Conservation (phyloP, 2,797 vertebrate species). For the Taeniopygia guttata region DNA sequence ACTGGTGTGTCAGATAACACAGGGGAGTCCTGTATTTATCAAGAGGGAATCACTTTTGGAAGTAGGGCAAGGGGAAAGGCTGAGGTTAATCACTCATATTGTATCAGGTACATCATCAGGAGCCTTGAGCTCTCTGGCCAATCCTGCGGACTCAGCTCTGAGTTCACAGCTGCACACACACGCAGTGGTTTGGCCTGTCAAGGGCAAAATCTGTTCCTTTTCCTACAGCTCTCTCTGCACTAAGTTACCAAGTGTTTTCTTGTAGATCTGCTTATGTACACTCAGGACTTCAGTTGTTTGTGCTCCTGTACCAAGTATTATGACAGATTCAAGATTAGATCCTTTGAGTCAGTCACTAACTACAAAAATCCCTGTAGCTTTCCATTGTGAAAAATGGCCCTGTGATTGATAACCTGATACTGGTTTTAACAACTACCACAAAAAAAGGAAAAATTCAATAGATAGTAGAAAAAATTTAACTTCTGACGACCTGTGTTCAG, state of each 20-base stretch:
- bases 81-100: not conserved
- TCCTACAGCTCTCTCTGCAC: not conserved
- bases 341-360: not conserved
- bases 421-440: not conserved
- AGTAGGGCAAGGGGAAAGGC: not conserved
- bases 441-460: not conserved
- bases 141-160: not conserved
- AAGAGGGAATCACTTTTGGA: not conserved
- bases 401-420: not conserved
- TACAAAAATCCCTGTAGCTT: not conserved
- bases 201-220: not conserved
- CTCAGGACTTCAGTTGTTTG: not conserved
- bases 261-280: not conserved
- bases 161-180: not conserved
- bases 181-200: not conserved
- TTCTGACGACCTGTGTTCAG: not conserved
- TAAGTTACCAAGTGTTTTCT: not conserved
- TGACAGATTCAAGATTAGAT: not conserved
- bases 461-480: not conserved
- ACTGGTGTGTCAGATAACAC: not conserved
- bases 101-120: too few species aligned
- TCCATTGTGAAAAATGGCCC: not conserved
- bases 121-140: not conserved
- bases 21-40: not conserved
- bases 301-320: not conserved